A percentile compares a stretch with the other conserved stretches of the same genome.
Conservation (phyloP, 1,140 invertebrate genomes). For the Alviniconcha marisindica region DNA sequence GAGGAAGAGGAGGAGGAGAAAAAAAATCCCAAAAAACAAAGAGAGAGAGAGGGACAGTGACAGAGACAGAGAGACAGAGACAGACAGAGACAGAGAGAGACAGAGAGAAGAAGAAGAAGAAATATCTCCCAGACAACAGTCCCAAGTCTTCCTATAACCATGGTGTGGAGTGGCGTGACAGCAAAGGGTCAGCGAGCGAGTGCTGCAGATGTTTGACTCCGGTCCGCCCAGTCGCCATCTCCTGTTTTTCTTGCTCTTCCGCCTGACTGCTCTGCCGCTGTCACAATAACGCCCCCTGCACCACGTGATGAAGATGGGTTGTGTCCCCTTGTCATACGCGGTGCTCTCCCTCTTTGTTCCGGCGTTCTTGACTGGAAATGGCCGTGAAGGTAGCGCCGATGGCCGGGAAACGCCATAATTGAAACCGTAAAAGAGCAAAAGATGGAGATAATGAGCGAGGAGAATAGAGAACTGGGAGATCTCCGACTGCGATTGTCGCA, state of each 20-base stretch:
- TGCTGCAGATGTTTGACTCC: constrained; percentile 4
- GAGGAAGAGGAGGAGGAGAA: too few species aligned
- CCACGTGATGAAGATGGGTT: not conserved
- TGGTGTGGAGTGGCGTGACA: too few species aligned
- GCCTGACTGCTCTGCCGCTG: constrained; percentile 23
- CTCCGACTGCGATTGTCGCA: too few species aligned
- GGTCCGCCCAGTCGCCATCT: not conserved
- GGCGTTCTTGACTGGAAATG: constrained; percentile 11
- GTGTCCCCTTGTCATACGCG: constrained; percentile 16
- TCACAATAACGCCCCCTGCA: constrained; percentile 15
- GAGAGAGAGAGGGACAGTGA: too few species aligned
- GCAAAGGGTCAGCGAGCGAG: too few species aligned
- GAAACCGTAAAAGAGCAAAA: constrained; percentile 27
- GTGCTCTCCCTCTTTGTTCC: not conserved
- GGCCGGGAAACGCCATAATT: not conserved
- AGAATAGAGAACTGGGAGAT: not conserved
- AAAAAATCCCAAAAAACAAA: too few species aligned
- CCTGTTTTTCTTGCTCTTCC: constrained; percentile 28
- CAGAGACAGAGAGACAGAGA: too few species aligned
- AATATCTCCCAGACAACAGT: too few species aligned
- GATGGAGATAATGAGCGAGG: constrained; percentile 25
- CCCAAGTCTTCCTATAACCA: too few species aligned
- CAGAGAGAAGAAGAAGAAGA: too few species aligned
- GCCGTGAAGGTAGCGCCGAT: not conserved
- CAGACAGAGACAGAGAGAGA: too few species aligned